A percentile compares a stretch with the other conserved stretches of the same genome.
Evolutionary conservation across 2,888 invertebrate genomes (phyloP).

Genomic region (Scaeva pyrastri): DNA sequence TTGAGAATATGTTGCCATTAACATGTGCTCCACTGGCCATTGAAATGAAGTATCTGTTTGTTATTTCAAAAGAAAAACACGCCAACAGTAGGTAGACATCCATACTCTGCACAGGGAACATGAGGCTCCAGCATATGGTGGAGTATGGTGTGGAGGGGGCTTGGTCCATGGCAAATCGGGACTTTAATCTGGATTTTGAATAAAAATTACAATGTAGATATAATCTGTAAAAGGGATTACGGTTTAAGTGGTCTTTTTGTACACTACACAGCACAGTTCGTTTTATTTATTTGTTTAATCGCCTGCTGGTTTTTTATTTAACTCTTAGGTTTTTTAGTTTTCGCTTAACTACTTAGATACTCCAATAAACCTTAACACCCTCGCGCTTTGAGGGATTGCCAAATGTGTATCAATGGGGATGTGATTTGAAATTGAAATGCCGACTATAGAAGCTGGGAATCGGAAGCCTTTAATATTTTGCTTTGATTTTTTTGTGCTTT

Average conservation of each 20-base stretch:
- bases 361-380: constrained; percentile 35
- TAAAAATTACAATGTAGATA: constrained; percentile 58
- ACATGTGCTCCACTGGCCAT: constrained; percentile 35
- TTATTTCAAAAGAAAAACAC: constrained; percentile 43
- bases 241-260: constrained; percentile 43
- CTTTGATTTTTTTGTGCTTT: background rate
- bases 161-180: constrained; percentile 10
- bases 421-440: constrained; percentile 25
- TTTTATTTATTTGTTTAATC: constrained; percentile 3
- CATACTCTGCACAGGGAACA: too few species aligned
- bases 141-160: background rate
- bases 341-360: background rate
- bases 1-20: constrained; percentile 40
- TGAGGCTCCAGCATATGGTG: background rate
- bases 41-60: constrained; percentile 53
- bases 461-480: background rate
- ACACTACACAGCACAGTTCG: background rate
- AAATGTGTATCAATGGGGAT: constrained; percentile 6
- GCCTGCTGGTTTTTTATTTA: background rate
- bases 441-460: background rate
- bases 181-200: constrained; percentile 49
- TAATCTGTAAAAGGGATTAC: constrained; percentile 44
- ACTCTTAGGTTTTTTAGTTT: constrained; percentile 12
- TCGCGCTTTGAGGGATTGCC: constrained; percentile 35
- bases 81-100: background rate